Evolutionary conservation across 2,888 invertebrate genomes (phyloP), one percentile per base, ranked within the genome.

Genomic region (Orgyia antiqua): DNA sequence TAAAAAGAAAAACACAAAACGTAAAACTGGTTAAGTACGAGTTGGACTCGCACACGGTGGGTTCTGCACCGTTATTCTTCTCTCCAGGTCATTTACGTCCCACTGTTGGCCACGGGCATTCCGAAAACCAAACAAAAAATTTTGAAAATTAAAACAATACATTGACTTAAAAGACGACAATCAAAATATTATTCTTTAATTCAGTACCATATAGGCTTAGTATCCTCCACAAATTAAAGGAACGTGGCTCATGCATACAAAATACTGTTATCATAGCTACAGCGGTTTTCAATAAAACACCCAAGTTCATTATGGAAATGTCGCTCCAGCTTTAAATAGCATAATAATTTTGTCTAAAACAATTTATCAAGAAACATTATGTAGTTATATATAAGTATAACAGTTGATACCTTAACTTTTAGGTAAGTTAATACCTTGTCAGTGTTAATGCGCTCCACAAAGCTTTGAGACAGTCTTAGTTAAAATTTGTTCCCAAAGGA

Each of bases 401-500:
- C 37, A 31, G 33, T 38, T 41, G 40, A 39, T 48, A 50, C 43
- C 44, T 50, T 31, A 52, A 56, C 43, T 52, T 56, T 54, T 51
- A 48, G 48, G 51, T 43, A 51, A 50, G 48, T 46, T 57, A 55
- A 49, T 52, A 49, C 41, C 34, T 31, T 45, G 42, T 39, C 37
- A 44, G 29, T 46, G 47, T 45, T 56, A 52, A 60, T 54, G 57
- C 44, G 41, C 39, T 46, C 42, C 45, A 47, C 45, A 50, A 53
- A 44, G 57, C 55, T 55, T 53, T 61, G 41, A 45, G 41, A 52
- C 45, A 45, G 42, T 43, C 52, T 53, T 51, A 49, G 46, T 54
- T 50, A 51, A 56, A 62, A 58, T 56, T 58, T 45, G 50, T 49
- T 58, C 54, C 47, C 44, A 19, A 36, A 29, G 44, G 44, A 37